phyloP scores from a whole-genome alignment of 1,140 invertebrate species.

The Wasmannia auropunctata region DNA sequence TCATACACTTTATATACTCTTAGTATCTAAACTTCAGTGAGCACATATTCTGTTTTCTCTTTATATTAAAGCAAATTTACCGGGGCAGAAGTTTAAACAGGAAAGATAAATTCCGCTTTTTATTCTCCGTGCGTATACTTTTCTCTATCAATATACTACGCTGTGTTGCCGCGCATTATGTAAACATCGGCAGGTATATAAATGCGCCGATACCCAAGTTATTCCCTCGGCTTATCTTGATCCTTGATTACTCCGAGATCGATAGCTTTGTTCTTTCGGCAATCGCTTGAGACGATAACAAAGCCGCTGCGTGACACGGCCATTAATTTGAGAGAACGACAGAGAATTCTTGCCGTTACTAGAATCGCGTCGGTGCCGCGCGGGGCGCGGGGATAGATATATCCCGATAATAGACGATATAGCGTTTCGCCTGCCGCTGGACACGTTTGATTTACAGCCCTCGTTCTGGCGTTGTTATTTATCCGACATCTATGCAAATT shows the following conservation, averaged over 20 bases:
- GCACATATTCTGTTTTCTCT: neutral
- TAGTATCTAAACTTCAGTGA: neutral
- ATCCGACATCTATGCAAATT: conserved; percentile 65
- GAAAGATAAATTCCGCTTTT: conserved; percentile 8
- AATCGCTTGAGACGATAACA: conserved; percentile 17
- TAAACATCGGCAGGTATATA: conserved; percentile 25
- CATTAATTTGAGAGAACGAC: conserved; percentile 34
- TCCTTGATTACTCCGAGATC: conserved; percentile 17
- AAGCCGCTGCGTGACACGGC: conserved; percentile 14
- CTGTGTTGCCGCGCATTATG: conserved; percentile 18
- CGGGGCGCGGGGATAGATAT: conserved; percentile 9
- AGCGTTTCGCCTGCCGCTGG: conserved; percentile 16
- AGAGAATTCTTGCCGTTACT: conserved; percentile 31
- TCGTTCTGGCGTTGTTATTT: conserved; percentile 48
- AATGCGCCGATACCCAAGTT: neutral
- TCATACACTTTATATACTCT: neutral
- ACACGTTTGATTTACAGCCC: conserved; percentile 48
- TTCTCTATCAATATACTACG: neutral
- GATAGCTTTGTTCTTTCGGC: conserved; percentile 27
- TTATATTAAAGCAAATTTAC: conserved; percentile 27
- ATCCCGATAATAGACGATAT: conserved; percentile 42
- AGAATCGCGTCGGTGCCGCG: conserved; percentile 25
- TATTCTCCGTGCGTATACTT: neutral
- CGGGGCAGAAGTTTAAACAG: neutral
- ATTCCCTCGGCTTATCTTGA: conserved; percentile 17